Percentiles rank a stretch among this genome's conserved stretches.
Conservation (phyloP, 2,797 vertebrate genomes). For the Linurgus olivaceus region DNA sequence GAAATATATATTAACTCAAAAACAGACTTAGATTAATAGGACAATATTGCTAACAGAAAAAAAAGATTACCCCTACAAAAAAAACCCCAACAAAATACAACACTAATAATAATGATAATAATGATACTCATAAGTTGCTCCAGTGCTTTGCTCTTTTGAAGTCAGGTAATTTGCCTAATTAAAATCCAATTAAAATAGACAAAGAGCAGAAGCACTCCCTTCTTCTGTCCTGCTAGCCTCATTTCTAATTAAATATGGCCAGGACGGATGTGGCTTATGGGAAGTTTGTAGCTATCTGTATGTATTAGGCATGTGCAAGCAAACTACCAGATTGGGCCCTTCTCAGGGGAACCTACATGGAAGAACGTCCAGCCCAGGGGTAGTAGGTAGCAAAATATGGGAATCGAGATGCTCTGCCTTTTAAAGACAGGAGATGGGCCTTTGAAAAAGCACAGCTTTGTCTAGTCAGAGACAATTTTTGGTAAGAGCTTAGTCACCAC, state of each 20-base stretch:
- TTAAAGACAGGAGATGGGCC: neutral
- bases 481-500: neutral
- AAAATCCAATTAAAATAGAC: neutral
- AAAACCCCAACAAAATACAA: neutral
- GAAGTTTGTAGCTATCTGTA: neutral
- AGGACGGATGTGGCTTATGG: neutral
- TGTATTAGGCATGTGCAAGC: neutral
- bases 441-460: neutral
- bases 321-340: neutral
- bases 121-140: neutral
- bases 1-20: neutral
- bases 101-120: neutral
- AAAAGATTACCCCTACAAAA: neutral
- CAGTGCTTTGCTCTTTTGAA: neutral
- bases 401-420: neutral
- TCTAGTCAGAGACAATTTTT: neutral
- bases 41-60: neutral
- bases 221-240: neutral
- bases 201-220: neutral
- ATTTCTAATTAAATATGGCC: slow-evolving; percentile 5
- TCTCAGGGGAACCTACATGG: neutral
- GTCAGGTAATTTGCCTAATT: neutral
- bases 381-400: neutral
- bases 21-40: neutral
- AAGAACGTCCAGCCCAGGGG: neutral